Percentiles rank a stretch among this genome's conserved stretches.
Evolutionary conservation across 1,140 invertebrate species (phyloP).

Genomic region (Cydia fagiglandana): DNA sequence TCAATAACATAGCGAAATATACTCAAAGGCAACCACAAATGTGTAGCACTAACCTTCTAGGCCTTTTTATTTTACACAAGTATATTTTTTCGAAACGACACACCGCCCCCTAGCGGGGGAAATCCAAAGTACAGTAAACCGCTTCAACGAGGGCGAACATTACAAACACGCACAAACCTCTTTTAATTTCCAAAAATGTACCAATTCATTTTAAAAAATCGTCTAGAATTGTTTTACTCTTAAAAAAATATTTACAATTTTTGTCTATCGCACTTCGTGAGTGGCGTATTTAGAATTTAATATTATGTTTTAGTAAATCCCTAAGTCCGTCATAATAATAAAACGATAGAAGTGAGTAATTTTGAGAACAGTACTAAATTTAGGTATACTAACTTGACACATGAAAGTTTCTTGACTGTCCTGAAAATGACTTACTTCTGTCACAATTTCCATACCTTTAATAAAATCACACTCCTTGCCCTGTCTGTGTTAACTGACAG

Average conservation of each 20-base stretch:
- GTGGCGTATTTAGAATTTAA: slow-evolving; percentile 34
- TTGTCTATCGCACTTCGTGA: slow-evolving; percentile 31
- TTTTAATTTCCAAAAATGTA: slow-evolving; percentile 41
- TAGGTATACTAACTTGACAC: background rate
- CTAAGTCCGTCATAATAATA: background rate
- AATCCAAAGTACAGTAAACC: background rate
- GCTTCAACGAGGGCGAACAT: background rate
- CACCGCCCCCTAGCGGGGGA: background rate
- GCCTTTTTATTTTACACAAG: background rate
- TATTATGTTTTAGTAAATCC: slow-evolving; percentile 3
- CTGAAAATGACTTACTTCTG: slow-evolving; percentile 6
- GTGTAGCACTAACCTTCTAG: background rate
- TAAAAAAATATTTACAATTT: slow-evolving; percentile 65
- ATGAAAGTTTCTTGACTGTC: background rate
- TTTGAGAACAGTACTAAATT: background rate
- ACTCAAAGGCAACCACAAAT: background rate
- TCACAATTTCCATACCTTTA: background rate
- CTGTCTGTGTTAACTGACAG: background rate
- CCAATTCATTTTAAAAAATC: slow-evolving; percentile 49
- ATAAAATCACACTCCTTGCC: background rate
- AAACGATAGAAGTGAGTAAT: background rate
- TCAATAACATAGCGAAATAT: no score
- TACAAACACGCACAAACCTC: slow-evolving; percentile 13
- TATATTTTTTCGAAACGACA: background rate
- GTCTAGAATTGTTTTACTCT: slow-evolving; percentile 43